Evolutionary conservation across 2,113 vertebrate species (phyloP), one percentile per base, ranked within the genome.

Genomic region (Nannospalax galili): DNA sequence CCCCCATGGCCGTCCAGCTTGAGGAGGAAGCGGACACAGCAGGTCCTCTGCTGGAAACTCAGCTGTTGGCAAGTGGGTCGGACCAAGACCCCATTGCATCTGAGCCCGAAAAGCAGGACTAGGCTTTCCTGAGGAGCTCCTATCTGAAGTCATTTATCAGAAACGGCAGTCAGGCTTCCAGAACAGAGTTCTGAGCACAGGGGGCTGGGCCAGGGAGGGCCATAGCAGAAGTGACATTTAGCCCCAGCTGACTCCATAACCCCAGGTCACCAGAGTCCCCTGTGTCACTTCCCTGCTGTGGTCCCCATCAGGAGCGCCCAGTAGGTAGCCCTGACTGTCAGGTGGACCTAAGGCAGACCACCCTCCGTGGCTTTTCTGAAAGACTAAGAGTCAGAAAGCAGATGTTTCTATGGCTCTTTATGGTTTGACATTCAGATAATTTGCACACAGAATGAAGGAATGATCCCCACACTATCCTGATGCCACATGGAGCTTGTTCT

Each of bases 181-280:
- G 17, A 24, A 14, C 19, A 0, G 28, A 16, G 56, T 20, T 62
- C 62, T 7, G 12, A 48, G 40, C 35, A 60, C 80, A 17, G 32
- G 11, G 30, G 0, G 0, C 7, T 28, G 26, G 52, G 37, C 0
- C 1, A 2, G 4, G 40, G 12, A 73, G 22, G 40, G 12, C 24
- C 24, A 1, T 42, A 5, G 42, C 3, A 1, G 22, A 17, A 45
- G 20, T 1, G 0, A 5, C 42, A 3, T 1, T 30, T 3, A 11
- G 6, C 11, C 48, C 48, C 48, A 52, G 48, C 6, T 37, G 30
- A 1, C 7, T 5, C 58, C 37, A 1, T 65, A 37, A n/a, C 56
- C 12, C 37, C 22, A n/a, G 17, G 37, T 26, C 89, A 22, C 35
- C 16, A 6, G 35, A 3, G 0, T 32, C 52, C 30, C 11, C 48